These are phyloP conservation scores for Cheilosia soror DNA, from an alignment of 2,888 invertebrate genomes.

Conservation along the genomic window DNA sequence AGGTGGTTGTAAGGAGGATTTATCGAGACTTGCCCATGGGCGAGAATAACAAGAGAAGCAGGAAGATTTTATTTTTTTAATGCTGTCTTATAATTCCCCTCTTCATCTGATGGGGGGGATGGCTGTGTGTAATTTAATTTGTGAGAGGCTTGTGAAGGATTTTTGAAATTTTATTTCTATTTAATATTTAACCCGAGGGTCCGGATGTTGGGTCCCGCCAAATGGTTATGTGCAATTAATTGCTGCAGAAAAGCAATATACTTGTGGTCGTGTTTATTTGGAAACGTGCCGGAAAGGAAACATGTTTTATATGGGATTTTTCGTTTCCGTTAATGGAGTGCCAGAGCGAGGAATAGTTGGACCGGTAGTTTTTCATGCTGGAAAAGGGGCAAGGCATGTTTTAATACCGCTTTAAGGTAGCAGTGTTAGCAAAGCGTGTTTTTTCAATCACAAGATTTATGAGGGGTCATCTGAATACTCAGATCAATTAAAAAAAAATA, in stretches of 20 bases:
- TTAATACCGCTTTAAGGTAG: too few species aligned
- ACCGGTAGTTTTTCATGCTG: slow-evolving; percentile 4
- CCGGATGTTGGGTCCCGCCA: slow-evolving; percentile 64
- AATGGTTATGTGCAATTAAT: slow-evolving; percentile 66
- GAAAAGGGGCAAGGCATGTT: neutral
- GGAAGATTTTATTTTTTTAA: slow-evolving; percentile 36
- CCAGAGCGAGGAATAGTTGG: slow-evolving; percentile 45
- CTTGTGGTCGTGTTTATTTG: slow-evolving; percentile 30
- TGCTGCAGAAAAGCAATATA: slow-evolving; percentile 21
- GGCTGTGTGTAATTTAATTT: slow-evolving; percentile 66
- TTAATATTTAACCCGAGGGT: slow-evolving; percentile 65
- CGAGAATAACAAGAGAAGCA: slow-evolving; percentile 51
- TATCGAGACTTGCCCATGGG: slow-evolving; percentile 60
- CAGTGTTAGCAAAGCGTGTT: too few species aligned
- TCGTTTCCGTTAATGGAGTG: slow-evolving; percentile 36
- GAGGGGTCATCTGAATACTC: too few species aligned
- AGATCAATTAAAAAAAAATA: neutral
- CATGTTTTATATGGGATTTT: slow-evolving; percentile 33
- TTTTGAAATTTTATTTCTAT: slow-evolving; percentile 66
- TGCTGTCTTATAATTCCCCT: slow-evolving; percentile 3
- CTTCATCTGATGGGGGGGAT: slow-evolving; percentile 9
- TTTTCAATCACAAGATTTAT: too few species aligned
- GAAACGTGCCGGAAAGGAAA: slow-evolving; percentile 45
- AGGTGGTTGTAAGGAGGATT: slow-evolving; percentile 56
- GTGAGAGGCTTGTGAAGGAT: slow-evolving; percentile 36